Evolutionary conservation across 2,888 invertebrate genomes (phyloP).

Genomic region (Axea sp.): DNA sequence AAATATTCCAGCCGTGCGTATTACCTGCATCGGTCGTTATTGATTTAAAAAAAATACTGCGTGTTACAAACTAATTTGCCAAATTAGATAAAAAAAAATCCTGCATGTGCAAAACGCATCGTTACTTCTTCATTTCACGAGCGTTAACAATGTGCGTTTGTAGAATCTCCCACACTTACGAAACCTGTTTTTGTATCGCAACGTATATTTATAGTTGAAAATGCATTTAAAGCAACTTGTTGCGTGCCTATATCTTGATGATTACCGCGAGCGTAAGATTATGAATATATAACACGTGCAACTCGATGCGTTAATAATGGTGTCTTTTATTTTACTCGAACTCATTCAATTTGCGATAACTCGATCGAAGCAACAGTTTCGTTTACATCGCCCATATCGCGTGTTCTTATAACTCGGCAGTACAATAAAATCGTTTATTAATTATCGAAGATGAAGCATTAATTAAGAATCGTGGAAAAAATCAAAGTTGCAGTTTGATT

Average conservation of each 20-base stretch:
- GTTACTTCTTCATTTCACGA: not conserved
- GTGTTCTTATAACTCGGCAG: constrained; percentile 2
- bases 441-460: too few species aligned
- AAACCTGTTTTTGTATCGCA: constrained; percentile 22
- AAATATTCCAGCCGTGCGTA: not conserved
- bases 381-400: not conserved
- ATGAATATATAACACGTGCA: constrained; percentile 42
- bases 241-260: constrained; percentile 42
- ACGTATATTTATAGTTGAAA: constrained; percentile 35
- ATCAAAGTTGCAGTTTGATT: too few species aligned
- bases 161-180: constrained; percentile 29
- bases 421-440: too few species aligned
- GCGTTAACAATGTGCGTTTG: not conserved
- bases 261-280: constrained; percentile 31
- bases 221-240: constrained; percentile 35
- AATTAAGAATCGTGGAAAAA: too few species aligned
- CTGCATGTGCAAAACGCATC: not conserved
- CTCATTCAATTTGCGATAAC: constrained; percentile 11
- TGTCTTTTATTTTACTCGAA: constrained; percentile 21
- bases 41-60: constrained; percentile 4
- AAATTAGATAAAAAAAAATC: too few species aligned
- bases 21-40: not conserved
- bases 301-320: constrained; percentile 17
- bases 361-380: constrained; percentile 16
- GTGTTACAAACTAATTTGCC: not conserved